Conservation (phyloP, 1,140 invertebrate genomes). For the Papilio polytes region DNA sequence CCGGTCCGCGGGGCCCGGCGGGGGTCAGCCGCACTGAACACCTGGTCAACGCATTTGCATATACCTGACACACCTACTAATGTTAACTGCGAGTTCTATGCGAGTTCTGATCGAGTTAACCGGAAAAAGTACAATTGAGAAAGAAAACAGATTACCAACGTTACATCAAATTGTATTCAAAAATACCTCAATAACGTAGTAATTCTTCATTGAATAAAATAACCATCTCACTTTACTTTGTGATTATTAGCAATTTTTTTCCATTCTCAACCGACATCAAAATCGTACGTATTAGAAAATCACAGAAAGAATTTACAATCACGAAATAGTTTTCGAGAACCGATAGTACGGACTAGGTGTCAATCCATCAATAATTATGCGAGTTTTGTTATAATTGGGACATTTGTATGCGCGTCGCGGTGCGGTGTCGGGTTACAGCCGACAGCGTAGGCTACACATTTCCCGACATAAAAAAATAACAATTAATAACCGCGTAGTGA, state of each 20-base stretch:
- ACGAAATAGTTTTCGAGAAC: conserved; percentile 24
- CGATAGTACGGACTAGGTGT: conserved; percentile 17
- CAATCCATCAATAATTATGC: conserved; percentile 46
- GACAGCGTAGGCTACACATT: conserved; percentile 13
- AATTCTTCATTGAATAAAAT: neutral
- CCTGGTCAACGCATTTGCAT: conserved; percentile 55
- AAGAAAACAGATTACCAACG: neutral
- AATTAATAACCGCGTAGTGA: neutral
- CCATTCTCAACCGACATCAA: neutral
- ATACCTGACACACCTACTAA: conserved; percentile 35
- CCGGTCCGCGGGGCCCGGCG: conserved; percentile 49
- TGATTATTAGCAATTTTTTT: neutral
- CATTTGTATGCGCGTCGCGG: conserved; percentile 53
- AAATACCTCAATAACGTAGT: too few relatives aligned
- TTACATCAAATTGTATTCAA: too few relatives aligned
- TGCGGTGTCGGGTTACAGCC: conserved; percentile 38
- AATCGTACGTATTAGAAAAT: neutral
- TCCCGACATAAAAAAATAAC: conserved; percentile 21
- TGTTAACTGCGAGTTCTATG: conserved; percentile 25
- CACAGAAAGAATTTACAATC: too few relatives aligned
- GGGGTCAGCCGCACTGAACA: conserved; percentile 49
- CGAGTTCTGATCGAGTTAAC: neutral
- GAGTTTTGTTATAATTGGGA: conserved; percentile 49
- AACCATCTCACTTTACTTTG: neutral
- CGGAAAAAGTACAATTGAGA: neutral